A percentile compares a stretch with the other conserved stretches of the same genome.
Evolutionary conservation across 2,113 vertebrate species (phyloP).

Genomic region (Caloenas nicobarica): DNA sequence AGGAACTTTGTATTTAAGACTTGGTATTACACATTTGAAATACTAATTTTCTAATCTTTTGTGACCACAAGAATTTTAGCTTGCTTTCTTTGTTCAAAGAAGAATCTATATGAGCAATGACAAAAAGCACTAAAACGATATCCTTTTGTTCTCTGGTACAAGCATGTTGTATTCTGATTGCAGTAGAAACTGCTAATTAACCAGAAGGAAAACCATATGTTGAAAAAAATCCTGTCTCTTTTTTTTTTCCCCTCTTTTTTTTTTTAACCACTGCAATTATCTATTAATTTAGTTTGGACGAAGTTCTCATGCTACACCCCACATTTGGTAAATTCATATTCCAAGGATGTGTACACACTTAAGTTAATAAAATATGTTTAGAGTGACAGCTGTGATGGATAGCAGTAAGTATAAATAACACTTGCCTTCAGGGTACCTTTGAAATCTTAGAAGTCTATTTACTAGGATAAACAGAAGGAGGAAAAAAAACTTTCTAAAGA

Average conservation of each 20-base stretch:
- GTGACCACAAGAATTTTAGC: not conserved
- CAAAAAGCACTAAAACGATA: not conserved
- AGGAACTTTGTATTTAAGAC: not conserved
- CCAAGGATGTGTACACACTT: not conserved
- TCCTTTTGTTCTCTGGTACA: not conserved
- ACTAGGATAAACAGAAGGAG: not conserved
- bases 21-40: not conserved
- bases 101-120: not conserved
- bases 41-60: not conserved
- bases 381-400: not conserved
- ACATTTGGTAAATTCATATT: not conserved
- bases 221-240: not conserved
- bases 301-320: not conserved
- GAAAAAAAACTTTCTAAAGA: not conserved
- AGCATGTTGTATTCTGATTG: not conserved
- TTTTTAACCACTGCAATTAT: not conserved
- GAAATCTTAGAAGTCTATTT: not conserved
- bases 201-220: conserved; percentile 11
- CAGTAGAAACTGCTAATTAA: conserved; percentile 29
- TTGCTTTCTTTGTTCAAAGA: not conserved
- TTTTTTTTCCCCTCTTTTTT: not conserved
- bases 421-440: not conserved
- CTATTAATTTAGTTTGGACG: not conserved
- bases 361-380: not conserved
- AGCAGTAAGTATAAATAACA: not conserved